Conservation (phyloP, 2,113 vertebrate genomes). For the Oreocharis arfaki region DNA sequence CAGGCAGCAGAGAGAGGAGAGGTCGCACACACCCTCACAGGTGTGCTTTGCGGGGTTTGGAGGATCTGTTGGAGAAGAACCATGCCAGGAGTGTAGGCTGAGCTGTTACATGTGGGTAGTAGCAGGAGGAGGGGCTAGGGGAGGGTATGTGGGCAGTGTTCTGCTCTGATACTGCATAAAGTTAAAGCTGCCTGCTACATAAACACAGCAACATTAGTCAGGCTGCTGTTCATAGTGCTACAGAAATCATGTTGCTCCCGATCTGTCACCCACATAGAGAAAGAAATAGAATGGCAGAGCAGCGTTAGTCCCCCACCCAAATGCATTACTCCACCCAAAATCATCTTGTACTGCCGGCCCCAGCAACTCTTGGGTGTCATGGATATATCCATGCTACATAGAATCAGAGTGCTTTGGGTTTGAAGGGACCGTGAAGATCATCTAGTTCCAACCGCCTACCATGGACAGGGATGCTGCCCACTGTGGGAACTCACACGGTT, state of each 20-base stretch:
- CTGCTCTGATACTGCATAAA: neutral
- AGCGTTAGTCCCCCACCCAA: neutral
- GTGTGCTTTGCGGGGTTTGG: neutral
- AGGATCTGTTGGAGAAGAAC: neutral
- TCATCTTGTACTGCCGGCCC: too few species aligned
- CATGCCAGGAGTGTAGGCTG: neutral
- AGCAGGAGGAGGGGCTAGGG: neutral
- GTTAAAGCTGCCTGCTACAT: neutral
- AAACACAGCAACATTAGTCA: accelerated
- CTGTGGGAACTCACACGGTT: neutral
- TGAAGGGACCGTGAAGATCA: neutral
- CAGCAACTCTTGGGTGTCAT: too few species aligned
- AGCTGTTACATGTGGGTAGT: neutral
- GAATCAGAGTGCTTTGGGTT: neutral
- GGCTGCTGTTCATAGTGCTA: neutral
- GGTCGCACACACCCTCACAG: too few species aligned
- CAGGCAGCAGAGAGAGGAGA: neutral
- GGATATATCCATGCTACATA: neutral
- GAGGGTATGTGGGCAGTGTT: neutral
- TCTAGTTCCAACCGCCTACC: neutral
- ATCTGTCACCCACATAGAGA: neutral
- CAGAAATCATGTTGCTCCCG: accelerated
- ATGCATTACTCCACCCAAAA: neutral
- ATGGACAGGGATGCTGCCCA: neutral
- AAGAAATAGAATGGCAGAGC: neutral